phyloP scores from a whole-genome alignment of 2,113 vertebrate genomes.

The Cardinalis cardinalis region DNA sequence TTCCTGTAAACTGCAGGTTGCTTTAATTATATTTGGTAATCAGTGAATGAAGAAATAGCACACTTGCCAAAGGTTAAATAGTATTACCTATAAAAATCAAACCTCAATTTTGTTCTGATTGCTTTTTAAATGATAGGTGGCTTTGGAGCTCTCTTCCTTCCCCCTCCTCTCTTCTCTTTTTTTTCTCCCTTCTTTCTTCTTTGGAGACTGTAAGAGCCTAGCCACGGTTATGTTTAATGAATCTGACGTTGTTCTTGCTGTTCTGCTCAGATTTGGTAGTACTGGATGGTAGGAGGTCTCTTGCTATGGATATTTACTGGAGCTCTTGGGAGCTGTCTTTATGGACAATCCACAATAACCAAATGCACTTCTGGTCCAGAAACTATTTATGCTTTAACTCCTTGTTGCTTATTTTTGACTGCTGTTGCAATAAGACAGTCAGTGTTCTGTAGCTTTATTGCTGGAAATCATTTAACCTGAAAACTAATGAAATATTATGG shows the following conservation, averaged over 20 bases:
- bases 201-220: background rate
- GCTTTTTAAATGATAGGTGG: background rate
- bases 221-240: background rate
- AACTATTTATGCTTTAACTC: background rate
- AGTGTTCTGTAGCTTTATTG: background rate
- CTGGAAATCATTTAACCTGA: background rate
- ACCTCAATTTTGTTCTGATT: background rate
- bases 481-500: background rate
- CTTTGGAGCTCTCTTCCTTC: background rate
- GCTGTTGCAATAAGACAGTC: background rate
- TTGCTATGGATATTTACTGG: background rate
- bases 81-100: background rate
- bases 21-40: background rate
- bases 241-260: background rate
- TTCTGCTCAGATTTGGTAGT: background rate
- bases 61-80: background rate
- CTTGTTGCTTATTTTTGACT: background rate
- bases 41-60: background rate
- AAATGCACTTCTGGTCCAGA: background rate
- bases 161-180: no score
- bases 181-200: accelerated
- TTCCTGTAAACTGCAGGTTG: background rate
- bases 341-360: background rate
- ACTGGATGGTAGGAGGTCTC: background rate
- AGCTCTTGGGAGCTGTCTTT: background rate